Percentiles rank a stretch among this genome's conserved stretches.
phyloP scores from a whole-genome alignment of 2,888 invertebrate genomes.

The Hedya salicella region DNA sequence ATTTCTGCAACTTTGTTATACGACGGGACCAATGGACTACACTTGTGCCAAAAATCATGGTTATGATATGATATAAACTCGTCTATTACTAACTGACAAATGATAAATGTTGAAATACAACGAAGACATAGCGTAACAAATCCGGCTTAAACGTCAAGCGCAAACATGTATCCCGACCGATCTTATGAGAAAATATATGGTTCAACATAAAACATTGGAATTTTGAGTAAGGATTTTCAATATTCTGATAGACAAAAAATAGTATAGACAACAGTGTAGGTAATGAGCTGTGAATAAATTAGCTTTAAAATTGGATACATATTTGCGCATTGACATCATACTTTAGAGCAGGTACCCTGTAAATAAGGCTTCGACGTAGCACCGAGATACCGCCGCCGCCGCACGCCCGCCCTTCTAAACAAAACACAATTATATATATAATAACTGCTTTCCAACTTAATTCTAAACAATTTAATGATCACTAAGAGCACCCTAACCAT shows the following conservation, averaged over 20 bases:
- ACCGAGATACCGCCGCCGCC: constrained; percentile 36
- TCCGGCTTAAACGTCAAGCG: not conserved
- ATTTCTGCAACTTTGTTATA: too few relatives aligned
- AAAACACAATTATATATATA: not conserved
- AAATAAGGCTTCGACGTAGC: constrained; percentile 36
- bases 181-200: too few relatives aligned
- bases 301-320: constrained; percentile 17
- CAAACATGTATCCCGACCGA: constrained; percentile 22
- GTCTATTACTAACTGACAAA: too few relatives aligned
- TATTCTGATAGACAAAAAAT: not conserved
- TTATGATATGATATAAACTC: too few relatives aligned
- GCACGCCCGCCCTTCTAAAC: constrained; percentile 22
- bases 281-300: not conserved
- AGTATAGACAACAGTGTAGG: too few relatives aligned
- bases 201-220: too few relatives aligned
- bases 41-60: too few relatives aligned
- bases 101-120: too few relatives aligned
- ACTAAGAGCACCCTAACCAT: not conserved
- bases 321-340: constrained; percentile 15
- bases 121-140: too few relatives aligned
- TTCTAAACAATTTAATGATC: not conserved
- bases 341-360: constrained; percentile 22
- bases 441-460: not conserved
- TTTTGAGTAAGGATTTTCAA: not conserved
- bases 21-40: too few relatives aligned